phyloP scores from a whole-genome alignment of 2,888 invertebrate genomes.

The Agrenia bidenticulata region DNA sequence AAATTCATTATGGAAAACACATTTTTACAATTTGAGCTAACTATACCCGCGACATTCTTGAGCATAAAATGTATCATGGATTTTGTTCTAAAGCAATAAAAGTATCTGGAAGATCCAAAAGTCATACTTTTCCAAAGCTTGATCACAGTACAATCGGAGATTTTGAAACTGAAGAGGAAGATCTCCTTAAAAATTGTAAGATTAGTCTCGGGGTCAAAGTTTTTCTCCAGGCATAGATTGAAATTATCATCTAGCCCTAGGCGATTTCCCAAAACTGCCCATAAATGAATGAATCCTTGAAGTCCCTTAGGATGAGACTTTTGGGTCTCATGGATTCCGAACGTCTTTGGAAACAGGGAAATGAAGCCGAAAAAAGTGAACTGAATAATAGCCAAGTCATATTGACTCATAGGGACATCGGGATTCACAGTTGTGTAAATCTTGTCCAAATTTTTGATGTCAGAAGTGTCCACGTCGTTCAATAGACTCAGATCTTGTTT shows the following conservation, averaged over 20 bases:
- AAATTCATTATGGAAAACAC: slow-evolving; percentile 36
- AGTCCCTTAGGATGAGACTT: slow-evolving; percentile 34
- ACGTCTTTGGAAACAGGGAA: slow-evolving; percentile 43
- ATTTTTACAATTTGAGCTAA: slow-evolving; percentile 40
- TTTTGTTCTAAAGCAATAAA: slow-evolving; percentile 43
- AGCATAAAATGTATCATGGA: slow-evolving; percentile 46
- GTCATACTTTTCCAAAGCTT: slow-evolving; percentile 43
- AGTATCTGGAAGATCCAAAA: slow-evolving; percentile 39
- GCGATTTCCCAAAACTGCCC: slow-evolving; percentile 47
- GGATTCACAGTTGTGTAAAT: slow-evolving; percentile 50
- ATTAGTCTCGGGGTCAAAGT: slow-evolving; percentile 47
- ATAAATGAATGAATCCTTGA: slow-evolving; percentile 49
- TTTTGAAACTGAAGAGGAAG: slow-evolving; percentile 47
- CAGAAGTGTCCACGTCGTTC: slow-evolving; percentile 24
- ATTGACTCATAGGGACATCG: slow-evolving; percentile 49
- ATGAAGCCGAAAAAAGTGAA: slow-evolving; percentile 49
- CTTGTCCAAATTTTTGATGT: slow-evolving; percentile 41
- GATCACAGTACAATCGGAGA: slow-evolving; percentile 38
- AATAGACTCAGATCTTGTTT: slow-evolving; percentile 37
- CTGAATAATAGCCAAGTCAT: slow-evolving; percentile 48
- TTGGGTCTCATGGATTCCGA: slow-evolving; percentile 43
- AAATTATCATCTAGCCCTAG: slow-evolving; percentile 48
- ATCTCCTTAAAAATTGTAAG: slow-evolving; percentile 44
- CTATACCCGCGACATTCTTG: slow-evolving; percentile 41
- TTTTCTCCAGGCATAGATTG: slow-evolving; percentile 41